Percentiles rank a stretch among this genome's conserved stretches.
These are phyloP conservation scores for Zeugodacus cucurbitae DNA, from an alignment of 1,140 invertebrate genomes.

Conservation along the genomic window DNA sequence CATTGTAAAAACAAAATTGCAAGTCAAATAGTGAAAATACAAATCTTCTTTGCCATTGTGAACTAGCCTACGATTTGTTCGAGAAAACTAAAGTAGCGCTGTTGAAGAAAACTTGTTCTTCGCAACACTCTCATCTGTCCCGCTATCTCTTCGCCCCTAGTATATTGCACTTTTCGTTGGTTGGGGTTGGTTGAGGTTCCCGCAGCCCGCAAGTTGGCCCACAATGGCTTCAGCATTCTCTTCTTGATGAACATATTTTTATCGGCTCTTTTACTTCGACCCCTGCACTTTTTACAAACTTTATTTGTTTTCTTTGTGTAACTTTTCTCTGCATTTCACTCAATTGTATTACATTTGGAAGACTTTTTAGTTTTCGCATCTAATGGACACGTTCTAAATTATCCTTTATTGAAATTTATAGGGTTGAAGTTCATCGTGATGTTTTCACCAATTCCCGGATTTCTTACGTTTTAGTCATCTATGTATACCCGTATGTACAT, in stretches of 20 bases:
- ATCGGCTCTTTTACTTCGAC: background rate
- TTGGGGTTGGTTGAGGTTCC: too few relatives aligned
- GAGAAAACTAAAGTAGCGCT: background rate
- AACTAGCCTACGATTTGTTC: background rate
- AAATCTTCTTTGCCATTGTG: background rate
- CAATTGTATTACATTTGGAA: background rate
- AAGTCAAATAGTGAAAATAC: background rate
- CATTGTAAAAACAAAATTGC: background rate
- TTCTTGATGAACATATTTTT: too few relatives aligned
- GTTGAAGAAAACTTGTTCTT: background rate
- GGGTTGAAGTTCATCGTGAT: background rate
- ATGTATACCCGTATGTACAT: background rate
- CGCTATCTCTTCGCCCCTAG: too few relatives aligned
- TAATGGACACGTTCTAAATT: conserved; percentile 12
- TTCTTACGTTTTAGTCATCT: background rate
- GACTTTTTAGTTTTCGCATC: background rate
- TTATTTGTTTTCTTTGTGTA: conserved; percentile 5
- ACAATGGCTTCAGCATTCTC: too few relatives aligned
- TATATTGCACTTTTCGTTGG: too few relatives aligned
- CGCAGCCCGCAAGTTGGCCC: too few relatives aligned
- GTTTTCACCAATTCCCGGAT: background rate
- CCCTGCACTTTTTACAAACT: background rate
- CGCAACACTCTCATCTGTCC: background rate
- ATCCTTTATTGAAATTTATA: conserved; percentile 31
- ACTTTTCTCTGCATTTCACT: background rate